Base-by-base conservation (phyloP, 2,888 invertebrate genomes). In the Drosophila peninsularis region DNA sequence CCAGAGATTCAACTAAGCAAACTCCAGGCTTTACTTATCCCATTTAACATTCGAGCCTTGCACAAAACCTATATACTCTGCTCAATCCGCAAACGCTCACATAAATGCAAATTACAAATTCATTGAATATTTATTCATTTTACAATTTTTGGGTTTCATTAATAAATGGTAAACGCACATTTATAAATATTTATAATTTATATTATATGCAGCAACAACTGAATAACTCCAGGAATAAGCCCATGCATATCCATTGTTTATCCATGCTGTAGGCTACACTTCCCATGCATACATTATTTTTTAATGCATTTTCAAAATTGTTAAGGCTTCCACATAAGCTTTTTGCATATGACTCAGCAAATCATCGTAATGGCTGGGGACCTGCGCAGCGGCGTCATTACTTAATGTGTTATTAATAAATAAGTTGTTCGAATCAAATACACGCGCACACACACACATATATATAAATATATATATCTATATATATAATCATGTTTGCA, bases 321-420 rank as follows among this genome's bases (percentile, higher is more conserved):
- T n/a, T n/a, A 3, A 36, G 36, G 49, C n/a, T 21, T 14, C 14
- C 11, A 19, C 11, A 19, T 4, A 44, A 44, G 47, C 13, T 17
- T 50, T 34, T 50, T 50, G 30, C 27, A 14, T 30, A 21, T 45
- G 45, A 24, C 21, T 45, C 21, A 21, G 34, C 19, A 42, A 49
- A 65, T 63, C 47, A 52, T 17, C n/a, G 1, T 24, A 54, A 49
- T 64, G 39, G 27, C 63, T 36, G 32, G 64, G 34, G 54, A 63
- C n/a, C 10, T 27, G 21, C 34, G 19, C 34, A 27, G 21, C 39
- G 19, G 10, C 36, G 27, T 32, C 57, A 66, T 71, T 58, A 67
- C 67, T 41, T 62, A 67, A 67, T 55, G 67, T 58, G 52, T 7
- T 68, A 61, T 68, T 56, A 53, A 63, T 68, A 57, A 60, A 49